Evolutionary conservation across 2,113 vertebrate species (phyloP).

Genomic region (Rousettus leschenaultii): DNA sequence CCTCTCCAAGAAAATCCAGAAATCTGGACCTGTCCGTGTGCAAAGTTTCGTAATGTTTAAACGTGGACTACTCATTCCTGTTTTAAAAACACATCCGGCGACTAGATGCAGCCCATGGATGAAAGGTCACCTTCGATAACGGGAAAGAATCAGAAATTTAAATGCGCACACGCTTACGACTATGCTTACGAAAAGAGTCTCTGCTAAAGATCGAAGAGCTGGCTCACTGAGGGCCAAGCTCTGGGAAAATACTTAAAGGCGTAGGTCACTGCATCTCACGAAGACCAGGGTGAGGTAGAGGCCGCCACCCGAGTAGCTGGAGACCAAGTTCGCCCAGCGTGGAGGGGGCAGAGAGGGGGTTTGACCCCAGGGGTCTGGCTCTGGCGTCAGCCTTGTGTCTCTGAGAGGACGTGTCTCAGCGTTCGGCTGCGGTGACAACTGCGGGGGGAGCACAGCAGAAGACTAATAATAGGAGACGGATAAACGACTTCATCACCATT

Average conservation of each 20-base stretch:
- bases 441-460: no score
- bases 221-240: not conserved
- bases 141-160: not conserved
- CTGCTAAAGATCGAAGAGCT: not conserved
- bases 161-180: not conserved
- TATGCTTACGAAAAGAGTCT: not conserved
- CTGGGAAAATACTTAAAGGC: not conserved
- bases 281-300: not conserved
- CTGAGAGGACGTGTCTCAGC: rapidly evolving
- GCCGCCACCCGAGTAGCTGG: not conserved
- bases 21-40: not conserved
- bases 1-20: not conserved
- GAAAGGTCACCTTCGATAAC: not conserved
- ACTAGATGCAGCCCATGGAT: not conserved
- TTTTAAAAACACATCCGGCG: not conserved
- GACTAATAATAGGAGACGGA: not conserved
- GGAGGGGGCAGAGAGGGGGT: not conserved
- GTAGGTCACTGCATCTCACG: not conserved
- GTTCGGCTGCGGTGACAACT: not conserved
- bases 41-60: not conserved
- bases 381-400: rapidly evolving
- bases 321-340: not conserved
- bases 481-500: not conserved
- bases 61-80: not conserved
- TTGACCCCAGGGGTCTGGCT: not conserved